A percentile compares a stretch with the other conserved stretches of the same genome.
Conservation (phyloP, 1,140 invertebrate species). For the Eciton burchellii region DNA sequence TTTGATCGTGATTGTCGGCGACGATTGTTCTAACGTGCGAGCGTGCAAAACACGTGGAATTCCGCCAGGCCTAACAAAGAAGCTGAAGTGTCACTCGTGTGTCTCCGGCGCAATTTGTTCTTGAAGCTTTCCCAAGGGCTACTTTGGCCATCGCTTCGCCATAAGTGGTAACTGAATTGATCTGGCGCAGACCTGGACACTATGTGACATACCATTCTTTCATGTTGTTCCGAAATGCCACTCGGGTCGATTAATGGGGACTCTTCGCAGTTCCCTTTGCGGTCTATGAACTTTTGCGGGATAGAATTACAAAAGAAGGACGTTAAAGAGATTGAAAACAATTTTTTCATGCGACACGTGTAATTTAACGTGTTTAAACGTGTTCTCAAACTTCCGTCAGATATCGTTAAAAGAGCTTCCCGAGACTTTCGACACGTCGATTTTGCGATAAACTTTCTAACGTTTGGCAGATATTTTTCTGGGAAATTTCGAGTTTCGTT, state of each 20-base stretch:
- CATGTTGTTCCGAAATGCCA: conserved; percentile 18
- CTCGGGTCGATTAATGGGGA: conserved; percentile 28
- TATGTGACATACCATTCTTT: conserved; percentile 73
- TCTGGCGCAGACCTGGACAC: conserved; percentile 59
- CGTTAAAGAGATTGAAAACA: background rate
- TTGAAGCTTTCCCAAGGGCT: conserved; percentile 65
- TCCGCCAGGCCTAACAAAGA: conserved; percentile 56
- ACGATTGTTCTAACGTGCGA: conserved; percentile 41
- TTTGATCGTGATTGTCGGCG: conserved; percentile 48
- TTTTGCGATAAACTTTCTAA: background rate
- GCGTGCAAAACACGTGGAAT: conserved; percentile 52
- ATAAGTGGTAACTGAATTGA: conserved; percentile 64
- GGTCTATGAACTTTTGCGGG: background rate
- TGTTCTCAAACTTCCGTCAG: no score
- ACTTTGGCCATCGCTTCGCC: conserved; percentile 49
- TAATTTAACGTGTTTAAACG: no score
- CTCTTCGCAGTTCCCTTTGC: no score
- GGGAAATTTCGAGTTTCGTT: background rate
- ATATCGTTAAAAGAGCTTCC: background rate
- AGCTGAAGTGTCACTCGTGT: conserved; percentile 63
- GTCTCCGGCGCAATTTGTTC: conserved; percentile 60
- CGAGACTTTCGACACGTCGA: no score
- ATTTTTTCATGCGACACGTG: no score
- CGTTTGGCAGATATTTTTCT: background rate
- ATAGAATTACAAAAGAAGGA: background rate